phyloP scores from a whole-genome alignment of 1,140 invertebrate genomes.

The Pachypeltis micranthus region DNA sequence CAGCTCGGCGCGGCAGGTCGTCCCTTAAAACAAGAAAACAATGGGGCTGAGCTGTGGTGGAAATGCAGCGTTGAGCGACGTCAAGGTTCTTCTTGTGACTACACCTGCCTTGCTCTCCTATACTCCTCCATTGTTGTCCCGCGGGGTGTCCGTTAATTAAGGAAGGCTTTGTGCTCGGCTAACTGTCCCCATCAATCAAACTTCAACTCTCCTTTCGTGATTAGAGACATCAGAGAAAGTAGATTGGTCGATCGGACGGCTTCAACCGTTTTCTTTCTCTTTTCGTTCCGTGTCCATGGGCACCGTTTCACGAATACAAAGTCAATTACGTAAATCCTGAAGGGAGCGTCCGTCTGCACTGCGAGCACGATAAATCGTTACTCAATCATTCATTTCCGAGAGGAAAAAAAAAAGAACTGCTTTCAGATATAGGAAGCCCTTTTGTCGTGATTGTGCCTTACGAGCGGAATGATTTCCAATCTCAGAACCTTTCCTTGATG shows the following conservation, averaged over 20 bases:
- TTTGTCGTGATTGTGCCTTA: too few species aligned
- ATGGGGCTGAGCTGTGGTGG: neutral
- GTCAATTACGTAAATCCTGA: neutral
- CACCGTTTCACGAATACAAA: neutral
- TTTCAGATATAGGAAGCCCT: too few species aligned
- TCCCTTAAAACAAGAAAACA: too few species aligned
- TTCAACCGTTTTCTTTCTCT: neutral
- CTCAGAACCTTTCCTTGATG: too few species aligned
- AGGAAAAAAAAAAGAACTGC: too few species aligned
- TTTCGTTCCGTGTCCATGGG: neutral
- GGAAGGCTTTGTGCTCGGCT: neutral
- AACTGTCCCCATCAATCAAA: neutral
- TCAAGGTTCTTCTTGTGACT: neutral
- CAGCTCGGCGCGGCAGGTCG: too few species aligned
- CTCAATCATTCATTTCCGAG: too few species aligned
- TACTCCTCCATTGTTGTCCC: neutral
- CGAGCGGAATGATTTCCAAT: too few species aligned
- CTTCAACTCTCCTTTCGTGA: neutral
- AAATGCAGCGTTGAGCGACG: neutral
- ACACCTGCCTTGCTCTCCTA: neutral
- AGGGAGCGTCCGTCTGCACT: too few species aligned
- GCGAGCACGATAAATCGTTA: too few species aligned
- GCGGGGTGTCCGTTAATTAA: neutral
- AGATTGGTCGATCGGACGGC: neutral
- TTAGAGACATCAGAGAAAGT: neutral